phyloP scores from a whole-genome alignment of 1,140 invertebrate species.

The Condylostylus longicornis region DNA sequence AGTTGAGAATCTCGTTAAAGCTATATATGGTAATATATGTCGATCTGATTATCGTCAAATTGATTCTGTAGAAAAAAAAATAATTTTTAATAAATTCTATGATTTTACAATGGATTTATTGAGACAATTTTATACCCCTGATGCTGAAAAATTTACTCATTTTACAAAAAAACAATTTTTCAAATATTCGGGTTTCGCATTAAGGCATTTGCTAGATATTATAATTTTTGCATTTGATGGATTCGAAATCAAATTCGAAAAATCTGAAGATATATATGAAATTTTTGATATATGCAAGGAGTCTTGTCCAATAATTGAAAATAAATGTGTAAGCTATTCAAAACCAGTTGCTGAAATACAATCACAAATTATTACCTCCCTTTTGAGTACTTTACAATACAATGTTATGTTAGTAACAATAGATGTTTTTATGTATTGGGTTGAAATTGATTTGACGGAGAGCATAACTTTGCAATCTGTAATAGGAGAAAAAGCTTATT shows the following conservation, averaged over 20 bases:
- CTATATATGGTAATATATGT: constrained; percentile 6
- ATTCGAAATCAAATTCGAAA: constrained; percentile 2
- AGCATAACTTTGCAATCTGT: constrained; percentile 12
- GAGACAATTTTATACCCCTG: constrained; percentile 11
- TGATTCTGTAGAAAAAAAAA: constrained; percentile 9
- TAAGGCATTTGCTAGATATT: constrained; percentile 10
- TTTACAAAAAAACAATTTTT: constrained; percentile 8
- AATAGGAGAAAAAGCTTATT: constrained; percentile 11
- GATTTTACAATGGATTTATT: constrained; percentile 10
- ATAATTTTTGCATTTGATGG: constrained; percentile 9
- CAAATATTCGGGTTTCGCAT: constrained; percentile 9
- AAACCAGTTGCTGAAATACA: constrained; percentile 6
- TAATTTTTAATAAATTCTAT: constrained; percentile 9
- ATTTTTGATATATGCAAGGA: constrained; percentile 6
- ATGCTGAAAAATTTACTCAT: constrained; percentile 8
- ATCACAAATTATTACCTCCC: constrained; percentile 7
- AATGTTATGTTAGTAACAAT: constrained; percentile 16
- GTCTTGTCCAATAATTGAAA: not conserved
- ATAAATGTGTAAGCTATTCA: not conserved
- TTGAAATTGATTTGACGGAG: constrained; percentile 11
- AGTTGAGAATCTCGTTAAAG: constrained; percentile 7
- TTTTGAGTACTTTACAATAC: constrained; percentile 18
- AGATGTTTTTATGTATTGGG: constrained; percentile 19
- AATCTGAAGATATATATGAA: constrained; percentile 1
- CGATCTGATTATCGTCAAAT: constrained; percentile 7